Percentiles rank a stretch among this genome's conserved stretches.
phyloP scores from a whole-genome alignment of 2,888 invertebrate species.

The Drosophila mercatorum region DNA sequence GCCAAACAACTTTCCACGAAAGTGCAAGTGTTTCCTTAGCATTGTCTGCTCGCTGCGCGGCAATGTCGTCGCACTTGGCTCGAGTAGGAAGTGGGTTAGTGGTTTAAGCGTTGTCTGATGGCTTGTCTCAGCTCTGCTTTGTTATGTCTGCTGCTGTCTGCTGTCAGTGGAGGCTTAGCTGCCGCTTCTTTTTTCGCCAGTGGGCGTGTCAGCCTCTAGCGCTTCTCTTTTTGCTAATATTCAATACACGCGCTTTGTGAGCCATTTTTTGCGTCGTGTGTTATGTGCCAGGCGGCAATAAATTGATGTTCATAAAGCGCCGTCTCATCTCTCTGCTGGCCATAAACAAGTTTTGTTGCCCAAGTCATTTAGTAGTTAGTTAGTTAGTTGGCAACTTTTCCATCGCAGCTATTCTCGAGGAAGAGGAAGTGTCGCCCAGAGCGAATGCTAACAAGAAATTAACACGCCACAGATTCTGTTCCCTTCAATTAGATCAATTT shows the following conservation, averaged over 20 bases:
- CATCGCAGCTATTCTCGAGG: slow-evolving; percentile 29
- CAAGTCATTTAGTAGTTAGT: slow-evolving; percentile 30
- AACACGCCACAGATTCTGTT: slow-evolving; percentile 14
- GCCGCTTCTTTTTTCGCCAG: slow-evolving; percentile 9
- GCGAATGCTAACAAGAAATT: slow-evolving; percentile 27
- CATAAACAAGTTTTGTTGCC: slow-evolving; percentile 52
- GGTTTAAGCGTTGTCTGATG: slow-evolving; percentile 32
- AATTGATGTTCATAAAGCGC: slow-evolving; percentile 28
- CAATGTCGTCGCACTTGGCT: slow-evolving; percentile 55
- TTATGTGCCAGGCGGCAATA: slow-evolving; percentile 4
- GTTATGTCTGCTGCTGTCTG: slow-evolving; percentile 15
- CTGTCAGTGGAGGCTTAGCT: slow-evolving; percentile 14
- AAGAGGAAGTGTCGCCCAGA: slow-evolving; percentile 37
- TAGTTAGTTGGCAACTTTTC: background rate
- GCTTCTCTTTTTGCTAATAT: slow-evolving; percentile 9
- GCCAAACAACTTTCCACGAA: slow-evolving; percentile 75
- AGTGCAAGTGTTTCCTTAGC: slow-evolving; percentile 80
- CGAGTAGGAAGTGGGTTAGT: slow-evolving; percentile 77
- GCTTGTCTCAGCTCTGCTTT: background rate
- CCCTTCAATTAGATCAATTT: slow-evolving; percentile 14
- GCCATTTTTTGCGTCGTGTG: background rate
- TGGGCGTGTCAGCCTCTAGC: slow-evolving; percentile 34
- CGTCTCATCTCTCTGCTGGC: slow-evolving; percentile 9
- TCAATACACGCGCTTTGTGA: slow-evolving; percentile 17
- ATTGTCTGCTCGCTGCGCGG: slow-evolving; percentile 50